Evolutionary conservation across 2,797 vertebrate genomes (phyloP), one percentile per base, ranked within the genome.

Genomic region (Rhinophrynus dorsalis): DNA sequence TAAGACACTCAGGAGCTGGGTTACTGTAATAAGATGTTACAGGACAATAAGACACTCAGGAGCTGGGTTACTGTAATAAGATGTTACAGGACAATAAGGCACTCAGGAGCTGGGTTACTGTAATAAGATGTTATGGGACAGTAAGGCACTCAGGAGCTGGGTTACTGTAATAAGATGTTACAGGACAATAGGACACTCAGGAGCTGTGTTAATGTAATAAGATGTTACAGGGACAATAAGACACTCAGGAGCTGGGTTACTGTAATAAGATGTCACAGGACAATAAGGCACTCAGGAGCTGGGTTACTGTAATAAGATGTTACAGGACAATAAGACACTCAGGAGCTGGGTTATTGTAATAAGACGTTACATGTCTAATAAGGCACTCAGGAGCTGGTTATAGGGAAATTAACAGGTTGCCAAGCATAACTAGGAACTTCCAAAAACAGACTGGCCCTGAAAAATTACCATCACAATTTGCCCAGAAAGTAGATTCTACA

Each of bases 51-150:
- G 50, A 9, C 13, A 54, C 50, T 54, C 50, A 54, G 50, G 50
- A 13, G 27, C 24, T 3, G 21, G 47, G n/a, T n/a, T n/a, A n/a
- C n/a, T n/a, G n/a, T n/a, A n/a, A n/a, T n/a, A n/a, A n/a, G n/a
- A n/a, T n/a, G n/a, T n/a, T n/a, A n/a, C n/a, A n/a, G n/a, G n/a
- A 33, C 24, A 40, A 59, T 40, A 42, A 44, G 6, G 24, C 23
- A 40, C 56, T 44, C 56, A 42, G 37, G 56, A 38, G 56, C 13
- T 17, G 37, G 56, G 35, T 59, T 40, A 59, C 35, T 26, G 56
- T 17, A 42, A 42, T 59, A 38, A 40, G 23, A 23, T 9, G 23
- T 58, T 58, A 58, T 12, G n/a, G 20, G 30, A 13, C 6, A 54
- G 32, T 32, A 32, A 54, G 50, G 15, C 13, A 54, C 50, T 54